A percentile compares a stretch with the other conserved stretches of the same genome.
These are phyloP conservation scores for Clanis bilineata DNA, from an alignment of 2,888 invertebrate genomes.

Conservation along the genomic window DNA sequence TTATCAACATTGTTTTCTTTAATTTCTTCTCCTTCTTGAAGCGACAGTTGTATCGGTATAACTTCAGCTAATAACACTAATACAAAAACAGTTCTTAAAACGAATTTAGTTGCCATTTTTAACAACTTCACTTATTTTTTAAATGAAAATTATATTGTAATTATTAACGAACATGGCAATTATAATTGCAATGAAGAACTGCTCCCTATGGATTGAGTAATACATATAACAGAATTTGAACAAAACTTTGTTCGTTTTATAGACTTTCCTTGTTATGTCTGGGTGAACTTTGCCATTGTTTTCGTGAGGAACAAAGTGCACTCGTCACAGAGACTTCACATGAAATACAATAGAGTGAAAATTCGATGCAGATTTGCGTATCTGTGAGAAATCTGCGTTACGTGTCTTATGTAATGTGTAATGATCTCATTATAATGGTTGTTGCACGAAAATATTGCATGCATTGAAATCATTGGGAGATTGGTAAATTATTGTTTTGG, in stretches of 20 bases:
- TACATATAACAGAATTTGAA: slow-evolving; percentile 64
- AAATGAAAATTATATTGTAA: neutral
- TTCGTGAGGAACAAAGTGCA: slow-evolving; percentile 28
- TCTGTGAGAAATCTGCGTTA: slow-evolving; percentile 32
- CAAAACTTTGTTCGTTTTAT: slow-evolving; percentile 66
- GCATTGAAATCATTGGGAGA: too few species aligned
- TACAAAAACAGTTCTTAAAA: slow-evolving; percentile 29
- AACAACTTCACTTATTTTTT: neutral
- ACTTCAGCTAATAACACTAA: slow-evolving; percentile 49
- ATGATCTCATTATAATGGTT: neutral
- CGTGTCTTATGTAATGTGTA: slow-evolving; percentile 12
- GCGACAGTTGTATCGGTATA: slow-evolving; percentile 59
- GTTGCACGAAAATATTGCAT: neutral
- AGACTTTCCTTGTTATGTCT: slow-evolving; percentile 78
- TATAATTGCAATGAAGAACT: slow-evolving; percentile 34
- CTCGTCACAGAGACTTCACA: slow-evolving; percentile 74
- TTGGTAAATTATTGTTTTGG: too few species aligned
- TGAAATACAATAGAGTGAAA: slow-evolving; percentile 78
- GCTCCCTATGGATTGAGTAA: slow-evolving; percentile 53
- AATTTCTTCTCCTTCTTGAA: slow-evolving; percentile 66
- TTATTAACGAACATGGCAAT: neutral
- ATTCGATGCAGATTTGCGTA: slow-evolving; percentile 70
- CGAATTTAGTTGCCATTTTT: neutral
- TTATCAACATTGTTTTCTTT: slow-evolving; percentile 58
- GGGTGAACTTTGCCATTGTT: slow-evolving; percentile 81